Conservation (phyloP, 2,888 invertebrate genomes). For the Bugula neritina region DNA sequence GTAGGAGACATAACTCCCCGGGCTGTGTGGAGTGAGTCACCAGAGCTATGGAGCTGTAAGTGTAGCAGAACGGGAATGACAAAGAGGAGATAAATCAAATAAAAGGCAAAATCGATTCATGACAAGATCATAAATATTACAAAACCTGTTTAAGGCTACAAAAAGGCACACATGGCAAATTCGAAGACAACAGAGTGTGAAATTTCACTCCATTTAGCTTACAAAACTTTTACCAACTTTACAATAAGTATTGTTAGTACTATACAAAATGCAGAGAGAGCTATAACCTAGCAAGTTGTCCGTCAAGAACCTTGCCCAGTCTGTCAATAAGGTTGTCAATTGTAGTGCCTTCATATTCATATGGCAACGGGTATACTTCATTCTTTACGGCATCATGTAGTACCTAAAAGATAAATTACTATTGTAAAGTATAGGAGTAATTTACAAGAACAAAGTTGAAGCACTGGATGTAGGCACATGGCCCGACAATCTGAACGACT, state of each 20-base stretch:
- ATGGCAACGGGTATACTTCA: slow-evolving; percentile 49
- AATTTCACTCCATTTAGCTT: too few species aligned
- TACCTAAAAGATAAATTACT: slow-evolving; percentile 35
- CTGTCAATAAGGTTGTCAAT: slow-evolving; percentile 40
- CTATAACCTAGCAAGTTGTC: slow-evolving; percentile 45
- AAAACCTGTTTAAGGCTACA: too few species aligned
- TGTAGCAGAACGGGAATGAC: background rate
- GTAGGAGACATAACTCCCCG: slow-evolving; percentile 43
- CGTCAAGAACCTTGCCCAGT: slow-evolving; percentile 41
- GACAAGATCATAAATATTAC: too few species aligned
- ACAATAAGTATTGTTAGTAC: background rate
- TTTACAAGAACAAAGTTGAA: too few species aligned
- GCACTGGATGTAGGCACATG: too few species aligned
- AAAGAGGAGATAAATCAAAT: background rate
- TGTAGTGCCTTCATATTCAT: slow-evolving; percentile 51
- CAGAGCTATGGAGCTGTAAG: slow-evolving; percentile 46
- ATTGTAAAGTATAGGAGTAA: too few species aligned
- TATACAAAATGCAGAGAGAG: background rate
- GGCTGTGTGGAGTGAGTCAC: slow-evolving; percentile 43
- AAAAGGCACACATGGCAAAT: too few species aligned
- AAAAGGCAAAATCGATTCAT: too few species aligned
- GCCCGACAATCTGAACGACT: background rate
- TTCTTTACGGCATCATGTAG: slow-evolving; percentile 48
- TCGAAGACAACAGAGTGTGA: too few species aligned
- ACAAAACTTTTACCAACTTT: too few species aligned